Conservation (phyloP, 2,797 vertebrate species). For the Schizopygopsis malacanthus region DNA sequence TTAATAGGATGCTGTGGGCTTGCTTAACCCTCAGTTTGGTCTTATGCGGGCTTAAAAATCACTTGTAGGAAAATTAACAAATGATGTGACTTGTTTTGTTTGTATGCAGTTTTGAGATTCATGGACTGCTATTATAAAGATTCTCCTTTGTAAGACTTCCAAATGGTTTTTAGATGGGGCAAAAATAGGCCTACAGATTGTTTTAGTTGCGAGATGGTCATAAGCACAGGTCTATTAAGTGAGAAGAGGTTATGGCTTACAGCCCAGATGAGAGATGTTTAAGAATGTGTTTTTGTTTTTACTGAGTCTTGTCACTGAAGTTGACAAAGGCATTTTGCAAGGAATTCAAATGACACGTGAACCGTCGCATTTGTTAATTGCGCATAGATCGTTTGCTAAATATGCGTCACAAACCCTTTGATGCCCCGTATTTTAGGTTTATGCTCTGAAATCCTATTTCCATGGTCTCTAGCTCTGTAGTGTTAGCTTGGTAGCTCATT, state of each 20-base stretch:
- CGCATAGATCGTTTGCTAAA: slow-evolving; percentile 1
- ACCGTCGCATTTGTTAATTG: slow-evolving; percentile 2
- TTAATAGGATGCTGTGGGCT: slow-evolving; percentile 34
- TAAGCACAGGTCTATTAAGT: not conserved
- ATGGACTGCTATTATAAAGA: not conserved
- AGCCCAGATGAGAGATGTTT: slow-evolving; percentile 19
- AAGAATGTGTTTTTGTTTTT: slow-evolving; percentile 44
- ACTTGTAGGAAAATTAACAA: not conserved
- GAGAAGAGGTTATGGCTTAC: slow-evolving; percentile 12
- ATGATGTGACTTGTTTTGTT: slow-evolving; percentile 4
- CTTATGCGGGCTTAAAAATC: not conserved
- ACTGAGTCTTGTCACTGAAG: slow-evolving; percentile 15
- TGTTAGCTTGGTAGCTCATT: slow-evolving; percentile 34
- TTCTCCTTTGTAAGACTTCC: not conserved
- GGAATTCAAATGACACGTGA: slow-evolving; percentile 25
- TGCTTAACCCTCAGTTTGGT: slow-evolving; percentile 29
- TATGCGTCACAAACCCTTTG: not conserved
- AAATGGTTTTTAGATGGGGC: slow-evolving; percentile 2
- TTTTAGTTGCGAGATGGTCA: not conserved
- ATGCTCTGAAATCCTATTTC: slow-evolving; percentile 24
- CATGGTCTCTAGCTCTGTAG: slow-evolving; percentile 24
- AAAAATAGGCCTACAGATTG: not conserved
- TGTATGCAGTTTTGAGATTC: slow-evolving; percentile 8
- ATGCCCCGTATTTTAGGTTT: slow-evolving; percentile 14
- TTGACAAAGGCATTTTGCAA: not conserved